Percentiles rank a stretch among this genome's conserved stretches.
These are phyloP conservation scores for Coptodon bakossiorum DNA, from an alignment of 2,113 vertebrate species.

Conservation along the genomic window DNA sequence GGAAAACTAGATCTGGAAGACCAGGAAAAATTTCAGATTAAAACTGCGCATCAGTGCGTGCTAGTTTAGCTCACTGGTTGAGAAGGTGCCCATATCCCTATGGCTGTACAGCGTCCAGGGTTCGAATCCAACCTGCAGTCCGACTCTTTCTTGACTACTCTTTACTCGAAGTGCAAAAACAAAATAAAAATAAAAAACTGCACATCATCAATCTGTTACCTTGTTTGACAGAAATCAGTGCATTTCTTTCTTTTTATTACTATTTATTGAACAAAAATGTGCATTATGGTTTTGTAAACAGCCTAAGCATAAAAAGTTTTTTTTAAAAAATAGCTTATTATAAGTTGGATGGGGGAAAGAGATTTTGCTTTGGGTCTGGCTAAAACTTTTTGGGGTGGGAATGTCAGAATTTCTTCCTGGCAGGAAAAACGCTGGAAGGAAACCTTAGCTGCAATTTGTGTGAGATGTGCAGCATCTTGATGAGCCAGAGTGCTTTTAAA, in stretches of 20 bases:
- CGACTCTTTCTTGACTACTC: accelerated
- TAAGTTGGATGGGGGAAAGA: not conserved
- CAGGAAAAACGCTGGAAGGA: not conserved
- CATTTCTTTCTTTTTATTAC: not conserved
- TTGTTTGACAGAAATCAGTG: not conserved
- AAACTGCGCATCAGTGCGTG: not conserved
- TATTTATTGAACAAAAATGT: not conserved
- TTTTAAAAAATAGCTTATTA: not conserved
- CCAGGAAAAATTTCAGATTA: not conserved
- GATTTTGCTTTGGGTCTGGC: not conserved
- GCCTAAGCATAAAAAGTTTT: not conserved
- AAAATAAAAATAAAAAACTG: accelerated
- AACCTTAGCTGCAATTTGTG: not conserved
- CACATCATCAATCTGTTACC: not conserved
- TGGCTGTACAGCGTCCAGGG: not conserved
- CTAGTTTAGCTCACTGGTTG: not conserved
- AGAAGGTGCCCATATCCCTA: not conserved
- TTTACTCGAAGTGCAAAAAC: not conserved
- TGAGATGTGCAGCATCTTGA: not conserved
- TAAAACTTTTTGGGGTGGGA: not conserved
- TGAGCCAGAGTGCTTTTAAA: not conserved
- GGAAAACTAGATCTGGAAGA: not conserved
- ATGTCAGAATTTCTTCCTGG: not conserved
- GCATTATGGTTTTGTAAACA: not conserved
- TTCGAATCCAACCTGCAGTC: not conserved